Conservation (phyloP, 2,888 invertebrate species). For the Blomia tropicalis region DNA sequence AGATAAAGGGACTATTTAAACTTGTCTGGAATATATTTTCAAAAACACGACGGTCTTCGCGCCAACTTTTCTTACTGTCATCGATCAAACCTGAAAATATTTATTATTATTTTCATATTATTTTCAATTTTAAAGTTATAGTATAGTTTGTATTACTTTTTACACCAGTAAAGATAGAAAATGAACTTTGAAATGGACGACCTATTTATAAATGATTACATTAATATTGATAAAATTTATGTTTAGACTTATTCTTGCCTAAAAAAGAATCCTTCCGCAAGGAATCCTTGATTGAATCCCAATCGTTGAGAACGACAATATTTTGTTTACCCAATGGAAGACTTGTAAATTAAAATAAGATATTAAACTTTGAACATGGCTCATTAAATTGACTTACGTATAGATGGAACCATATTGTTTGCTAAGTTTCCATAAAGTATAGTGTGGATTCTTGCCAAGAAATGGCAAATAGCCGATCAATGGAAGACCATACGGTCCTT, state of each 20-base stretch:
- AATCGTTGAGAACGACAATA: constrained; percentile 27
- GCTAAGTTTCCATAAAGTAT: constrained; percentile 25
- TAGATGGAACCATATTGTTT: constrained; percentile 28
- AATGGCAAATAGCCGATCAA: constrained; percentile 30
- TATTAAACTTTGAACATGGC: neutral
- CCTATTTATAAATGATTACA: constrained; percentile 12
- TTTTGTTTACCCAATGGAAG: constrained; percentile 25
- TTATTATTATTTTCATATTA: neutral
- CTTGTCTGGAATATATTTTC: constrained; percentile 24
- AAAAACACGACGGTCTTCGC: constrained; percentile 29
- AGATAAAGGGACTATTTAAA: constrained; percentile 1
- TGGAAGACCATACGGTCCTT: constrained; percentile 29
- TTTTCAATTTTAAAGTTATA: neutral
- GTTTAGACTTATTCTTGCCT: neutral
- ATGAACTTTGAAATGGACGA: constrained; percentile 21
- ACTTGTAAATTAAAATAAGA: constrained; percentile 11
- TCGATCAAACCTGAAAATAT: constrained; percentile 21
- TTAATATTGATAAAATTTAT: neutral
- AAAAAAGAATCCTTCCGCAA: constrained; percentile 24
- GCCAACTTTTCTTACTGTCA: constrained; percentile 27
- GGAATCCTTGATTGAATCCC: constrained; percentile 26
- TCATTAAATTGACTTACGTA: constrained; percentile 23
- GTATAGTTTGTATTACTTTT: constrained; percentile 19
- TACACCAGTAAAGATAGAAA: constrained; percentile 15
- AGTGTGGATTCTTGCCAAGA: constrained; percentile 24